Base-by-base conservation (phyloP, 1,140 invertebrate species). In the Sitophilus oryzae region DNA sequence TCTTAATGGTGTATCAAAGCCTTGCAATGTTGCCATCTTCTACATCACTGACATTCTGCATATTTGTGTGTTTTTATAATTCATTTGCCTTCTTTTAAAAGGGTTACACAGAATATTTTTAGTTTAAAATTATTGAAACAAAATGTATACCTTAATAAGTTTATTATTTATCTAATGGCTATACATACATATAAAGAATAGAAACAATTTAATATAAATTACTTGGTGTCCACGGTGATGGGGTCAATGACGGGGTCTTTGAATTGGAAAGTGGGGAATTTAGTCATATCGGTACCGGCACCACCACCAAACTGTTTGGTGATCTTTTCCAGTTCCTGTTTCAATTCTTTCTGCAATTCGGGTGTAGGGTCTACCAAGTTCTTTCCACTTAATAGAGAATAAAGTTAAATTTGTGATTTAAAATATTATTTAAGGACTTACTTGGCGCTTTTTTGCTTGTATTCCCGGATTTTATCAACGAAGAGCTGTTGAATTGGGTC, bases 401-500 rank as follows among this genome's bases (percentile, higher is more conserved):
- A 21, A 46, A 5, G 14, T 9, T 18, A 47, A 21, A 35, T 52
- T 10, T 9, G 14, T 30, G 21, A 41, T 41, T 22, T 10, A 3
- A 25, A n/a, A 9, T 49, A 16, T 5, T 21, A 5, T 8, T 10
- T 11, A 14, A 22, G 19, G 6, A 56, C 78, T 77, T 79, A 88
- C 85, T 74, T 73, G 66, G 76, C 74, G 69, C 79, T 82, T 65
- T 88, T 87, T 14, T 83, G 74, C 63, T 83, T 89, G 74, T 93
- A 97, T 75, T 95, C 93, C 44, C 82, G 81, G 58, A 96, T 82
- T 82, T 96, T 96, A 46, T 96, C 89, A 35, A 96, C 63, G 71
- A 97, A 97, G 19, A 96, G 71, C 73, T 96, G 86, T 69, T 96
- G 93, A 67, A 97, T 93, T 4, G 93, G 92, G 72, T 96, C 93